Base-by-base conservation (phyloP, 2,113 vertebrate genomes). In the Bufo bufo region DNA sequence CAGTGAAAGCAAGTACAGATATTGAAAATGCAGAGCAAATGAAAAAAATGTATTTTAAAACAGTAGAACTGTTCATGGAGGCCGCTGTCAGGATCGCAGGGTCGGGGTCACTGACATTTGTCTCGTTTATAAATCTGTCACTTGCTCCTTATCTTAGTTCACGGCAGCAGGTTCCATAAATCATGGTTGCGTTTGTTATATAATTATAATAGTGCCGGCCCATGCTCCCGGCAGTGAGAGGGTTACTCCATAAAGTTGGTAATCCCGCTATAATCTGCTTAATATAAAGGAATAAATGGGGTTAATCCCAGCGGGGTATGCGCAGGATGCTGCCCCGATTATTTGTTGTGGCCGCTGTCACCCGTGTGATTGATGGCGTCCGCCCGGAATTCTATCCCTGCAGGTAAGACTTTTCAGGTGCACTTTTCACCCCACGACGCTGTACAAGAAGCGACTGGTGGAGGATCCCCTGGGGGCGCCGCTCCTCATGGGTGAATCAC, bases 391-490 rank as follows among this genome's bases (percentile, higher is more conserved):
- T 23, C 43, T 82, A 23, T 12, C 66, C 66, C 79, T 59, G 66
- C 52, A 82, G 79, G 79, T 81, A 56, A 45, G 45, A 45, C 71
- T 47, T 71, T 47, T 74, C 8, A 52, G 61, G 45, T 88, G 80
- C 71, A 88, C 86, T 83, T 77, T 83, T 83, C 69, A 88, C 80
- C 86, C 80, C 69, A 61, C 56, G 20, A 66, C n/a, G 45, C 79
- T 82, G 43, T 65, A 72, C 86, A 88, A 77, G 86, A 88, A 66
- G 54, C 12, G 56, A 88, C 86, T 77, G 86, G 80, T 83, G 79
- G 69, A 23, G 45, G 63, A 59, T 19, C 43, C 77, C 85, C 77
- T 20, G 7, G 65, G 78, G 77, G 71, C 84, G 23, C 69, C 20
- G 58, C 49, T 52, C 52, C 59, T 17, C 12, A 20, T 4, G 0